Percentiles rank a stretch among this genome's conserved stretches.
Evolutionary conservation across 2,113 vertebrate species (phyloP).

Genomic region (Oncorhynchus nerka): DNA sequence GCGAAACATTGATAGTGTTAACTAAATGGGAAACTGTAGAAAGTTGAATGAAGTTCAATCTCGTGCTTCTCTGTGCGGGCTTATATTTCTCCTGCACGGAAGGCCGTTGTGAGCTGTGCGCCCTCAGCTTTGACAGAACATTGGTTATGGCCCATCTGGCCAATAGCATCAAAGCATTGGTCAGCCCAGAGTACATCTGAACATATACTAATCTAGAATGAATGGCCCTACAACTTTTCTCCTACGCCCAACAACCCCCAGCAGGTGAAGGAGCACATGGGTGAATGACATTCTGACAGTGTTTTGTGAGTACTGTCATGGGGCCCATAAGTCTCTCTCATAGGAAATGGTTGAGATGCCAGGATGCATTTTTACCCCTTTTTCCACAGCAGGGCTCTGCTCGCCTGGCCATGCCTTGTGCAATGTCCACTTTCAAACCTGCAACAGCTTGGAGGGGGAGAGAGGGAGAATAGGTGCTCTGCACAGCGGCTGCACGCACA

Average conservation of each 20-base stretch:
- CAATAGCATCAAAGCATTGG: too few species aligned
- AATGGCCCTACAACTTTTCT: background rate
- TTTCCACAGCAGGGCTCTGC: slow-evolving; percentile 85
- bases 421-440: slow-evolving; percentile 49
- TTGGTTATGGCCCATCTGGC: too few species aligned
- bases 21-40: too few species aligned
- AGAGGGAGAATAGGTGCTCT: slow-evolving; percentile 14
- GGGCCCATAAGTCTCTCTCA: slow-evolving; percentile 87
- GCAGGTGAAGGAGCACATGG: slow-evolving; percentile 41
- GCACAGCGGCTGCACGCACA: background rate
- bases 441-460: slow-evolving; percentile 46
- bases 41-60: too few species aligned
- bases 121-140: too few species aligned
- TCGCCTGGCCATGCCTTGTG: slow-evolving; percentile 69
- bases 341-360: slow-evolving; percentile 99
- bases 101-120: too few species aligned
- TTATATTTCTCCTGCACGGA: too few species aligned
- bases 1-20: too few species aligned
- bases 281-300: slow-evolving; percentile 82
- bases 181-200: too few species aligned
- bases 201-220: too few species aligned
- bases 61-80: too few species aligned
- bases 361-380: slow-evolving; percentile 82
- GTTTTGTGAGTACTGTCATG: slow-evolving; percentile 84
- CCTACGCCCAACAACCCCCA: slow-evolving; percentile 28